A percentile compares a stretch with the other conserved stretches of the same genome.
Evolutionary conservation across 2,113 vertebrate species (phyloP).

Genomic region (Podarcis muralis): DNA sequence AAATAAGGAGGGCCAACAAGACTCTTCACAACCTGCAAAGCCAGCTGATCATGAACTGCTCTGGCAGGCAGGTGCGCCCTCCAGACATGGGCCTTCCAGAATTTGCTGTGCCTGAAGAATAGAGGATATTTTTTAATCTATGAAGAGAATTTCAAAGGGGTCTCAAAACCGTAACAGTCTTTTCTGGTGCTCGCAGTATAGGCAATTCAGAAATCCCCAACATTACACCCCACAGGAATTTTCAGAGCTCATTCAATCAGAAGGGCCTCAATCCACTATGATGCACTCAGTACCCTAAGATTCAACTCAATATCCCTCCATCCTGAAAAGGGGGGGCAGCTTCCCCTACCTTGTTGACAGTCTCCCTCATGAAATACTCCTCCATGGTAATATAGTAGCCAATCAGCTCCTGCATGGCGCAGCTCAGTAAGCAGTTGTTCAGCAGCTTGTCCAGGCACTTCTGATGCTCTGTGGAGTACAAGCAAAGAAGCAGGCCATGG

Average conservation of each 20-base stretch:
- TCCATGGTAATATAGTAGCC: slow-evolving; percentile 98
- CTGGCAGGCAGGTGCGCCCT: too few relatives aligned
- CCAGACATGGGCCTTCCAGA: too few relatives aligned
- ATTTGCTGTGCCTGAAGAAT: not conserved
- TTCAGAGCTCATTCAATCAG: not conserved
- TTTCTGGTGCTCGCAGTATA: not conserved
- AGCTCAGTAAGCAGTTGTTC: slow-evolving; percentile 91
- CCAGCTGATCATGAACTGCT: not conserved
- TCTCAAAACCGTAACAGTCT: not conserved
- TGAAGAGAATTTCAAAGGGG: not conserved
- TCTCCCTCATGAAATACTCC: slow-evolving; percentile 98
- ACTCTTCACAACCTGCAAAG: not conserved
- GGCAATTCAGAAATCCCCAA: not conserved
- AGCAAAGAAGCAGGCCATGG: not conserved
- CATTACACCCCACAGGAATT: not conserved
- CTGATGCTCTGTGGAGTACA: slow-evolving; percentile 84
- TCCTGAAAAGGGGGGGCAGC: not conserved
- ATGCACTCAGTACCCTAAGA: too few relatives aligned
- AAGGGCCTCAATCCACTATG: too few relatives aligned
- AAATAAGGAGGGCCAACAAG: not conserved
- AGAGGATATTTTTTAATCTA: not conserved
- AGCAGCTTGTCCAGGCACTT: slow-evolving; percentile 91
- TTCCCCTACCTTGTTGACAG: slow-evolving; percentile 90
- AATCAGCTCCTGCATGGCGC: slow-evolving; percentile 96
- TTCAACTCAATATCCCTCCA: not conserved